Evolutionary conservation across 2,797 vertebrate genomes (phyloP).

Genomic region (Petrocephalus schoutedeni): DNA sequence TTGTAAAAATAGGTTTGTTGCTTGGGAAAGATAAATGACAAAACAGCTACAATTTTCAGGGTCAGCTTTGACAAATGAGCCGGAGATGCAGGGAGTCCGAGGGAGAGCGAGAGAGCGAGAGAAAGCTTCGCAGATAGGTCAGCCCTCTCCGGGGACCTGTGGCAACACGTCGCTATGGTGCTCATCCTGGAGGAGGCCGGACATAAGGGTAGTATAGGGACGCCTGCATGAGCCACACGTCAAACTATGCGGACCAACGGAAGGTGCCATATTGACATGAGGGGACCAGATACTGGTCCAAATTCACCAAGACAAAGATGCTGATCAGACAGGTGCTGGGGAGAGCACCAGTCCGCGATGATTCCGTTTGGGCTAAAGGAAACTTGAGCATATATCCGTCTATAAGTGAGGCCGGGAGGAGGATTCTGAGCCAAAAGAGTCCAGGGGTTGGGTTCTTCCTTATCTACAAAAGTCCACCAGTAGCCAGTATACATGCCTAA

Average conservation of each 20-base stretch:
- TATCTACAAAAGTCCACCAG: background rate
- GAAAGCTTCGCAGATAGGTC: slow-evolving; percentile 56
- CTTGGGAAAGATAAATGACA: slow-evolving; percentile 38
- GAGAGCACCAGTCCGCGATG: background rate
- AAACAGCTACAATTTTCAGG: slow-evolving; percentile 52
- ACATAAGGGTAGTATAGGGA: background rate
- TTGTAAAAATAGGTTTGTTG: slow-evolving; percentile 41
- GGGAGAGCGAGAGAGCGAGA: slow-evolving; percentile 39
- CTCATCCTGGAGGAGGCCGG: background rate
- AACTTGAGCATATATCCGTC: background rate
- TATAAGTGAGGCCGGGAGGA: background rate
- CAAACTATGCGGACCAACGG: background rate
- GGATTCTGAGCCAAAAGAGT: background rate
- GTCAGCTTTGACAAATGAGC: slow-evolving; percentile 70
- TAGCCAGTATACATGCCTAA: background rate
- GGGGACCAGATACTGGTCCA: background rate
- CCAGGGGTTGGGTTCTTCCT: background rate
- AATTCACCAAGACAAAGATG: background rate
- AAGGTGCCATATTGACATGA: slow-evolving; percentile 23
- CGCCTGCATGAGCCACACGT: background rate
- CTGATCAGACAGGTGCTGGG: background rate
- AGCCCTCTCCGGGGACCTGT: slow-evolving; percentile 48
- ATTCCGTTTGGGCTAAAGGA: background rate
- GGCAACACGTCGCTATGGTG: slow-evolving; percentile 46
- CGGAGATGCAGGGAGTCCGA: slow-evolving; percentile 53